A percentile compares a stretch with the other conserved stretches of the same genome.
Evolutionary conservation across 2,888 invertebrate genomes (phyloP).

Genomic region (Spicauda simplicius): DNA sequence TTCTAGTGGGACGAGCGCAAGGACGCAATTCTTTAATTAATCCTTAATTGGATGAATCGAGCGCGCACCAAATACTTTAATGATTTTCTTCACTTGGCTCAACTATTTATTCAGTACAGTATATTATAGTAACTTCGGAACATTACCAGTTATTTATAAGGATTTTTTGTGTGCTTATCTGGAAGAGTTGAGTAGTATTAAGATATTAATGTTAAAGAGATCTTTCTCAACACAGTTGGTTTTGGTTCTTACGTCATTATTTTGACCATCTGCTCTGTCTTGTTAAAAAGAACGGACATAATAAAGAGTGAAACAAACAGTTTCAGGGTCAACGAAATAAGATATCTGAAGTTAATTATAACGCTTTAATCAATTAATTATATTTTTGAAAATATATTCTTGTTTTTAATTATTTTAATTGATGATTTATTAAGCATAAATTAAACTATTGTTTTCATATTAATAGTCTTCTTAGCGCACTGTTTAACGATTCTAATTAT

Average conservation of each 20-base stretch:
- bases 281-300: neutral
- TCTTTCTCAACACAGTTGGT: neutral
- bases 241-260: neutral
- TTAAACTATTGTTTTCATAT: too few species aligned
- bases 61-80: constrained; percentile 7
- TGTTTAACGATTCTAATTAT: too few species aligned
- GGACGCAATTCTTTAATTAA: constrained; percentile 30
- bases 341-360: neutral
- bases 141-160: too few species aligned
- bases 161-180: too few species aligned
- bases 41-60: constrained; percentile 25
- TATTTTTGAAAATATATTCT: neutral
- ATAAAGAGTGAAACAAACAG: neutral
- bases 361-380: too few species aligned
- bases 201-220: neutral
- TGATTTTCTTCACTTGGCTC: neutral
- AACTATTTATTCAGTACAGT: neutral
- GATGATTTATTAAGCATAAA: too few species aligned
- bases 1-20: constrained; percentile 13
- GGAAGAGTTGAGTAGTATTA: too few species aligned
- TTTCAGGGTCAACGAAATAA: neutral
- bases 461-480: too few species aligned
- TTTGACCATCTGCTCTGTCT: neutral
- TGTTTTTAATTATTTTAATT: neutral
- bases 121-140: too few species aligned